phyloP scores from a whole-genome alignment of 1,140 invertebrate species.

The Listronotus oregonensis region DNA sequence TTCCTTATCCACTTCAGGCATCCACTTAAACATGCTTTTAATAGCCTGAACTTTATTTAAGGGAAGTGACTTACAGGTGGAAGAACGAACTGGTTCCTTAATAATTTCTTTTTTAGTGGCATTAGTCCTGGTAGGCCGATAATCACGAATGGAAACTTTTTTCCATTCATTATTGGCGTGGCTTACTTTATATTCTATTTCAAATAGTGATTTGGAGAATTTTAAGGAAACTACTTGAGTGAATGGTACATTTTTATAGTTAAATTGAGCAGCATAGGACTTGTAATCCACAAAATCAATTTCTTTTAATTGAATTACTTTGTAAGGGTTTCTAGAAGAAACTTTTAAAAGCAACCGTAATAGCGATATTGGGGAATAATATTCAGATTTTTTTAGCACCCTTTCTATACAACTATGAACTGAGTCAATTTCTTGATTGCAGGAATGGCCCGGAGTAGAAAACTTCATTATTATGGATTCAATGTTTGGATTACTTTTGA shows the following conservation, averaged over 20 bases:
- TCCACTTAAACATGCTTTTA: slow-evolving; percentile 13
- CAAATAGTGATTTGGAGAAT: slow-evolving; percentile 9
- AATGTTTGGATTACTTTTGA: too few relatives aligned
- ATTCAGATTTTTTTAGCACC: too few relatives aligned
- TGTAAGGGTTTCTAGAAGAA: too few relatives aligned
- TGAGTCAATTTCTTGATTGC: too few relatives aligned
- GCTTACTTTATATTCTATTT: slow-evolving; percentile 13
- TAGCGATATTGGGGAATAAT: too few relatives aligned
- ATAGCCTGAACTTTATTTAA: slow-evolving; percentile 12
- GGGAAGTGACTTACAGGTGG: neutral
- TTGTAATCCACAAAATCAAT: neutral
- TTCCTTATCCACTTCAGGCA: neutral
- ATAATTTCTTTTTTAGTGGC: neutral
- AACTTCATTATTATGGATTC: too few relatives aligned
- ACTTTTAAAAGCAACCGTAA: too few relatives aligned
- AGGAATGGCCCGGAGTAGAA: too few relatives aligned
- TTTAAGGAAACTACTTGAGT: neutral
- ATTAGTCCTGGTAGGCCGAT: slow-evolving; percentile 2
- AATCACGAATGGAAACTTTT: slow-evolving; percentile 13
- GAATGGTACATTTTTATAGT: slow-evolving; percentile 6
- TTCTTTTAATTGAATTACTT: too few relatives aligned
- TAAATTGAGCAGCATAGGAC: neutral
- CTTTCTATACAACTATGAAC: too few relatives aligned
- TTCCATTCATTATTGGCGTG: slow-evolving; percentile 5
- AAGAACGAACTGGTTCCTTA: slow-evolving; percentile 8